Percentiles rank a stretch among this genome's conserved stretches.
These are phyloP conservation scores for Noctua fimbriata DNA, from an alignment of 2,888 invertebrate genomes.

Conservation along the genomic window DNA sequence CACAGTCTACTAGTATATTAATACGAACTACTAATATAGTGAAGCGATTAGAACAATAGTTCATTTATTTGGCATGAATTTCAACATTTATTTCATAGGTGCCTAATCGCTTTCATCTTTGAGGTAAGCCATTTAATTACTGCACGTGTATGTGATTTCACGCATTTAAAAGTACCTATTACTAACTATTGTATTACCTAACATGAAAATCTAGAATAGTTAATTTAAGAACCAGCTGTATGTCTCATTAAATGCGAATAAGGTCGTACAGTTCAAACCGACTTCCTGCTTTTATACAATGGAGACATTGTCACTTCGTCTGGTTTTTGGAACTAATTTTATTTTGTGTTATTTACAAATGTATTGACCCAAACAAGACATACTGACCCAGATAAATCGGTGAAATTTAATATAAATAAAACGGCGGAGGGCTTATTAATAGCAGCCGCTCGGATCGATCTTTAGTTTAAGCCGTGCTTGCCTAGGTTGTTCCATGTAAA, in stretches of 20 bases:
- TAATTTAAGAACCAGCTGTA: constrained; percentile 8
- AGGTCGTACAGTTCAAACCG: constrained; percentile 70
- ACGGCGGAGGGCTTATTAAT: neutral
- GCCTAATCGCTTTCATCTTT: constrained; percentile 33
- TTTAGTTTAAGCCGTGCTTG: neutral
- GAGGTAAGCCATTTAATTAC: constrained; percentile 38
- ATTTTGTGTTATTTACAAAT: constrained; percentile 68
- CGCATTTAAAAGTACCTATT: constrained; percentile 5
- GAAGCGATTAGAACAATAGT: neutral
- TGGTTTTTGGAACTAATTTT: constrained; percentile 71
- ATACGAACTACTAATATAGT: neutral
- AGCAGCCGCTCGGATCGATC: neutral
- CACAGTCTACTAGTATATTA: no score
- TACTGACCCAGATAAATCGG: no score
- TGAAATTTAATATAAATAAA: neutral
- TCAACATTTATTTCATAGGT: constrained; percentile 6
- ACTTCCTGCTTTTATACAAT: constrained; percentile 73
- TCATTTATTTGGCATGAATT: constrained; percentile 7
- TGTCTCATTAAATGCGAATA: constrained; percentile 43
- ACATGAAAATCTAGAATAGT: constrained; percentile 34
- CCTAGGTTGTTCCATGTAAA: neutral
- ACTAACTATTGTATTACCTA: constrained; percentile 9
- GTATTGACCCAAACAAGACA: constrained; percentile 44
- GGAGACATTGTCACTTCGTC: constrained; percentile 69
- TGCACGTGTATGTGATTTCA: constrained; percentile 47